phyloP scores from a whole-genome alignment of 1,140 invertebrate genomes.

The Agrilus planipennis region DNA sequence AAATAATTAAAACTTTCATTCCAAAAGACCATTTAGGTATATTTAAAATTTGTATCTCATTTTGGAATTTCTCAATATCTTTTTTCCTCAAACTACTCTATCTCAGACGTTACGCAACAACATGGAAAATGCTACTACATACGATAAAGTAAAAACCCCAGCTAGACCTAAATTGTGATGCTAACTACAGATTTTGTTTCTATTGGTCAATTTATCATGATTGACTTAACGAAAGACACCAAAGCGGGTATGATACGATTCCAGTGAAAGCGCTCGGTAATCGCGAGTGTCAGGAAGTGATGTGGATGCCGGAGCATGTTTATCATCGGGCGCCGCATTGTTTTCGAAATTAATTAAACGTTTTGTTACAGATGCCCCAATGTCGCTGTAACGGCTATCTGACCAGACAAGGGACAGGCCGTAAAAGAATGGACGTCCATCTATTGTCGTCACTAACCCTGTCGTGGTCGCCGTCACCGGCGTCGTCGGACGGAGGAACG shows the following conservation, averaged over 20 bases:
- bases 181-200: not conserved
- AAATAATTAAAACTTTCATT: no score
- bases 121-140: not conserved
- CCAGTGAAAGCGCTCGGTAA: not conserved
- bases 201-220: no score
- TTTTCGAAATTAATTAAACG: constrained; percentile 2
- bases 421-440: not conserved
- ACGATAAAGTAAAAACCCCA: not conserved
- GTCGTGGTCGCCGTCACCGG: not conserved
- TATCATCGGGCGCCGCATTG: not conserved
- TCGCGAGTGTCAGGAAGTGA: not conserved
- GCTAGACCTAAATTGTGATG: not conserved
- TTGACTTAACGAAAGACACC: not conserved
- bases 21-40: no score
- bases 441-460: not conserved
- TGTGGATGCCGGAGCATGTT: not conserved
- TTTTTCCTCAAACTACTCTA: no score
- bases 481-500: not conserved
- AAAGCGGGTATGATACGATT: not conserved
- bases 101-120: not conserved
- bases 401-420: not conserved
- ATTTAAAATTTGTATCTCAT: no score
- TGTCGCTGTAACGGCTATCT: not conserved
- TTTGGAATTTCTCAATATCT: no score
- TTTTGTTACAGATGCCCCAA: constrained; percentile 12